Percentiles rank a stretch among this genome's conserved stretches.
phyloP scores from a whole-genome alignment of 2,888 invertebrate species.

The Pollenia angustigena region DNA sequence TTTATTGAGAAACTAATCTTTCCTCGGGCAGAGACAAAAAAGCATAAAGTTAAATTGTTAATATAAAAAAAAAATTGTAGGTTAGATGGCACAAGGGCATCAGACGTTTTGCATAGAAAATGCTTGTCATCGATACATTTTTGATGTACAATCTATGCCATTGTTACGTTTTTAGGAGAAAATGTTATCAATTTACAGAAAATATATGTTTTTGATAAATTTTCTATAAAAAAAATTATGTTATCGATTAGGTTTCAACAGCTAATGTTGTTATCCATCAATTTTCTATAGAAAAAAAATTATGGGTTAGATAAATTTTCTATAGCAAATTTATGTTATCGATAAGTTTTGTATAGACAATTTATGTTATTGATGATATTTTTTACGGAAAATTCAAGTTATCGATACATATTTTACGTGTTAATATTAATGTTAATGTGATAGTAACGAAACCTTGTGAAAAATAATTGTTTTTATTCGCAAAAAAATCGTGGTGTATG shows the following conservation, averaged over 20 bases:
- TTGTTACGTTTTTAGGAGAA: no score
- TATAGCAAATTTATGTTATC: neutral
- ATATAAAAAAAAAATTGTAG: no score
- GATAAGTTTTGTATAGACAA: neutral
- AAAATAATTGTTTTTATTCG: no score
- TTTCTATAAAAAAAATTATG: neutral
- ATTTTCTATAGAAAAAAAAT: neutral
- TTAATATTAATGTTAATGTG: no score
- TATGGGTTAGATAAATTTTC: no score
- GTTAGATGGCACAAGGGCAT: no score
- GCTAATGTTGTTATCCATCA: neutral
- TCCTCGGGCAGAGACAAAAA: neutral
- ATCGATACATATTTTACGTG: neutral
- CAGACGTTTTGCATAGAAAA: no score
- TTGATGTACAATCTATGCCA: no score
- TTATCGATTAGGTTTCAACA: neutral
- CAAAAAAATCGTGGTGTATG: no score
- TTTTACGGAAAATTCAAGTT: neutral
- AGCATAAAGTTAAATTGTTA: neutral
- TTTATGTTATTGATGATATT: neutral
- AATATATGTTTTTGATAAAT: neutral
- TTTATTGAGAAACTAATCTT: constrained; percentile 15
- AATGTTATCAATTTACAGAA: neutral
- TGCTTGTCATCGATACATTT: no score
- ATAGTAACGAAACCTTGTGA: no score